Evolutionary conservation across 2,797 vertebrate genomes (phyloP), one percentile per base, ranked within the genome.

Genomic region (Leptoclinus maculatus): DNA sequence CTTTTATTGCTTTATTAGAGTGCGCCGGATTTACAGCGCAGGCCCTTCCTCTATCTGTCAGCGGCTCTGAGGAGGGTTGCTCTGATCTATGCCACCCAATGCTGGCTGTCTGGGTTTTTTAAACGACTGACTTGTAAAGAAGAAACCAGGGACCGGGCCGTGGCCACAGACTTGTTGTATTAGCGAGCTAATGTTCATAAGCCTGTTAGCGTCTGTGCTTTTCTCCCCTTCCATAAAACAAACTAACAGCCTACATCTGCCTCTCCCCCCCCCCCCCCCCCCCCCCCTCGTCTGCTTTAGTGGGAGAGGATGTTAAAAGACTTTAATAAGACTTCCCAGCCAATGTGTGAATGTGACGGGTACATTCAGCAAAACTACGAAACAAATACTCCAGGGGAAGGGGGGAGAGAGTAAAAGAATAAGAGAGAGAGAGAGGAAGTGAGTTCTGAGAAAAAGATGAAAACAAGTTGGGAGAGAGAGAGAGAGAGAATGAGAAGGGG

Each of bases 1-100:
- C 87, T 80, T 91, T 93, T 92, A 94, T 91, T 88, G 89, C 88
- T 92, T 92, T 93, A 92, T 93, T 92, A 93, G 88, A 88, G 88
- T 81, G 88, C 8, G 71, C 63, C 51, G 80, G 89, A 94, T 93
- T 94, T 93, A 94, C 70, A 63, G 89, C 70, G 62, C 5, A 4
- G 79, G 74, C 39, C 43, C 29, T 83, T 83, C 80, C 79, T 80
- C 78, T 80, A 87, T 87, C 86, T 88, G 83, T 87, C 84, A 81
- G 83, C 16, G n/a, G 63, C 81, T 78, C 76, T 51, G 82, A 77
- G 82, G 83, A 88, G 75, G 56, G 76, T 9, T 57, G 74, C 65
- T 84, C 84, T 88, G 84, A 88, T 90, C 87, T 85, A 89, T 77
- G 86, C 76, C 41, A 16, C 70, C 45, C 73, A 16, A 8, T 17